Base-by-base conservation (phyloP, 1,140 invertebrate genomes). In the Leptinotarsa texana region DNA sequence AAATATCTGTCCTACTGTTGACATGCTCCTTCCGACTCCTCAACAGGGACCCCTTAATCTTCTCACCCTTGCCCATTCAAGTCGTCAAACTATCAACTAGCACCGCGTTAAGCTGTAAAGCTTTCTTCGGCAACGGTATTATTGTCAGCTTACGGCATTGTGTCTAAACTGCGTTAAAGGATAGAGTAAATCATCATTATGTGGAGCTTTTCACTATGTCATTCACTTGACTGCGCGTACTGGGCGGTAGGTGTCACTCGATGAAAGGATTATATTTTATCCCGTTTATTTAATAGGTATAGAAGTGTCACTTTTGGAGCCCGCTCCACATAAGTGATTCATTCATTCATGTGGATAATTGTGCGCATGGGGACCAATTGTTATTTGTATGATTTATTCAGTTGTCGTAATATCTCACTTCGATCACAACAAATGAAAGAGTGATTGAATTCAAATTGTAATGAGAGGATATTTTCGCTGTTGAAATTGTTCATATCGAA, bases 131-230 rank as follows among this genome's bases (percentile, higher is more conserved):
- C 21, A 65, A 65, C 21, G 21, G 63, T 33, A 65, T 65, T 65
- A 65, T 65, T 65, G 63, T 65, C 63, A 65, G 63, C 21, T 65
- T 65, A 65, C 27, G 22, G 21, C 27, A 65, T 65, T 65, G 63
- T 65, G 63, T 65, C 15, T 65, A 65, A 65, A 33, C 63, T 65
- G 63, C 21, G 63, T 65, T 17, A 65, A 65, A 65, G 63, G 63
- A 65, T 22, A 65, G 63, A 65, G 63, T 65, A 65, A 65, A 65
- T 65, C 63, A 65, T 24, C 63, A 65, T 65, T 65, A 65, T 65
- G 21, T 24, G 63, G 63, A 33, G 27, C 63, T 33, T 65, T 65
- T 65, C 63, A 65, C 17, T 13, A 65, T 65, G 63, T 65, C 63
- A 65, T 65, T 65, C 63, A 33, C 21, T 65, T 65, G 21, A 65